Conservation (phyloP, 2,888 invertebrate genomes). For the Lapara coniferarum region DNA sequence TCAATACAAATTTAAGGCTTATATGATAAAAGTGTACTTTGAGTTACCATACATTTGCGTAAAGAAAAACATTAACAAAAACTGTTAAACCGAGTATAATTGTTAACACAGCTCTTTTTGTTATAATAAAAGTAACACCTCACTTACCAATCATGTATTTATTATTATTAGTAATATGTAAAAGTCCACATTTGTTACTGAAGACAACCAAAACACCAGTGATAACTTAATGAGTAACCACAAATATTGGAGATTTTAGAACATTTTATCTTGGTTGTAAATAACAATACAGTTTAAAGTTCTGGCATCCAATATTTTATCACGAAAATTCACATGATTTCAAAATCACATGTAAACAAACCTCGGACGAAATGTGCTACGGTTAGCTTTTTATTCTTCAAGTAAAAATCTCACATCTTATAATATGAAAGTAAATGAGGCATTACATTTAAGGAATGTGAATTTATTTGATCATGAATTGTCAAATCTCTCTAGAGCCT, state of each 20-base stretch:
- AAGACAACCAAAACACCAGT: no score
- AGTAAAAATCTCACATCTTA: neutral
- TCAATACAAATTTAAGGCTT: slow-evolving; percentile 49
- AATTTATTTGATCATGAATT: slow-evolving; percentile 15
- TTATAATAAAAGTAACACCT: slow-evolving; percentile 6
- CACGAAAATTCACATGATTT: no score
- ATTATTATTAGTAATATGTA: no score
- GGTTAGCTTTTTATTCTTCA: no score
- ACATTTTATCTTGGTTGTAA: no score
- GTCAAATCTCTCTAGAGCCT: slow-evolving; percentile 15
- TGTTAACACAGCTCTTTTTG: slow-evolving; percentile 16
- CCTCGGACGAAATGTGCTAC: no score
- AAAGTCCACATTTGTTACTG: no score
- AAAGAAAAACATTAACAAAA: slow-evolving; percentile 22
- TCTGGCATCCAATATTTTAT: no score
- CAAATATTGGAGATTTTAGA: no score
- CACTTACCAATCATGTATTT: neutral
- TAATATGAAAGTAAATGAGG: neutral
- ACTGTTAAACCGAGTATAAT: neutral
- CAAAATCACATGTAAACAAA: no score
- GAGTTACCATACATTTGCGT: slow-evolving; percentile 32
- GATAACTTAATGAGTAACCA: no score
- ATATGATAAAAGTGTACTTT: slow-evolving; percentile 65
- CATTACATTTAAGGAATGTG: slow-evolving; percentile 11
- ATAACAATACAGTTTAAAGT: no score